Evolutionary conservation across 2,797 vertebrate species (phyloP), one percentile per base, ranked within the genome.

Genomic region (Xiphophorus birchmanni): DNA sequence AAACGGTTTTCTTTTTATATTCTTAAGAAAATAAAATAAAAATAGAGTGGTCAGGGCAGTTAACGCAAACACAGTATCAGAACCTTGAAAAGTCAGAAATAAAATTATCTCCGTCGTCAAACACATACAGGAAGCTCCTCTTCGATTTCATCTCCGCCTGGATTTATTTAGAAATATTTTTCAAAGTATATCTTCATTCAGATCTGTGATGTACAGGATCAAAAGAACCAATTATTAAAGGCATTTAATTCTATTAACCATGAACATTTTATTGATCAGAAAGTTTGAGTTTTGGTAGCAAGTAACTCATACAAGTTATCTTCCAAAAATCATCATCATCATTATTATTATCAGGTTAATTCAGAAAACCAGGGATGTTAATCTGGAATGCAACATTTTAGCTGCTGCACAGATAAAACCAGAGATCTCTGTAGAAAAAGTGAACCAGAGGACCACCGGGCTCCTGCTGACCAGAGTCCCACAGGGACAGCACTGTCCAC

Each of bases 321-420:
- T 81, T 93, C 78, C 75, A 87, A 74, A 86, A 32, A 37, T 65
- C 17, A 2, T 37, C 13, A 82, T 77, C 40, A 80, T 63, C 32
- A 35, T 77, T n/a, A 79, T 87, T 37, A 82, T 78, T 1, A 18
- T 87, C 69, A 89, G 80, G 37, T 89, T 67, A 90, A 80, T 89
- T 89, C 76, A 86, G 81, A 71, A 86, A 50, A 88, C 85, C 75
- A 56, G 74, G 78, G 82, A 84, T 88, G 83, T 85, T 87, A 92
- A 56, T 54, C 88, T 92, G 95, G 95, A 96, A 96, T 96, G 95
- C 91, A 89, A 94, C 87, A 86, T 91, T 88, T 88, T 88, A 91
- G 89, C 88, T 84, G 90, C 90, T 89, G 87, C 87, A 90, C 84
- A 80, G 80, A 44, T 87, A 87, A 63, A 82, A 73, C 87, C 86